phyloP scores from a whole-genome alignment of 2,797 vertebrate genomes.

The Crypturellus tataupa region DNA sequence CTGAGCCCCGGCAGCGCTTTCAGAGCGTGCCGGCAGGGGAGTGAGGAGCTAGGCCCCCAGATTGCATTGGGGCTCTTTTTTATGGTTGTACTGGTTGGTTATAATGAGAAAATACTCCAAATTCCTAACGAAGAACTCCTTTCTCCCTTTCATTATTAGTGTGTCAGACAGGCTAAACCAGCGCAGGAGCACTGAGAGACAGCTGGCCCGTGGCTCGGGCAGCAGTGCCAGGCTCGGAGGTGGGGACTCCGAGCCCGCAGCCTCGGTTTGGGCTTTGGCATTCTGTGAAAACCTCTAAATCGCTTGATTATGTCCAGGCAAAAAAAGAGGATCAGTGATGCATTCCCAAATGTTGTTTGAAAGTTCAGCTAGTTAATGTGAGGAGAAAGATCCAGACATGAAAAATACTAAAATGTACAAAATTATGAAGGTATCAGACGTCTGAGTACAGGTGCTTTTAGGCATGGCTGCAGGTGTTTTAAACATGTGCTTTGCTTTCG shows the following conservation, averaged over 20 bases:
- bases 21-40: conserved; percentile 1
- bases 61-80: conserved; percentile 45
- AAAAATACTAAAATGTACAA: neutral
- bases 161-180: conserved; percentile 37
- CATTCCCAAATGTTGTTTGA: neutral
- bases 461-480: neutral
- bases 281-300: neutral
- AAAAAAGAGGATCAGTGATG: conserved; percentile 1
- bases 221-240: neutral
- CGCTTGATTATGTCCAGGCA: neutral
- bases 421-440: neutral
- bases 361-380: neutral
- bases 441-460: neutral
- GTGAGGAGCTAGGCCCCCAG: conserved; percentile 13
- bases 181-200: neutral
- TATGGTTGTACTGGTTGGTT: conserved; percentile 48
- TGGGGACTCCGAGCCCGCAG: neutral
- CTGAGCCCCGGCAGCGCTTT: neutral
- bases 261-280: neutral
- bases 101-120: conserved; percentile 67
- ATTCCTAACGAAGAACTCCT: conserved; percentile 55
- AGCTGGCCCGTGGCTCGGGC: neutral
- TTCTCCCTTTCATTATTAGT: conserved; percentile 49
- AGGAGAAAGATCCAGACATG: neutral
- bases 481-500: neutral